A percentile compares a stretch with the other conserved stretches of the same genome.
Evolutionary conservation across 2,797 vertebrate species (phyloP).

Genomic region (Propithecus deckenii): DNA sequence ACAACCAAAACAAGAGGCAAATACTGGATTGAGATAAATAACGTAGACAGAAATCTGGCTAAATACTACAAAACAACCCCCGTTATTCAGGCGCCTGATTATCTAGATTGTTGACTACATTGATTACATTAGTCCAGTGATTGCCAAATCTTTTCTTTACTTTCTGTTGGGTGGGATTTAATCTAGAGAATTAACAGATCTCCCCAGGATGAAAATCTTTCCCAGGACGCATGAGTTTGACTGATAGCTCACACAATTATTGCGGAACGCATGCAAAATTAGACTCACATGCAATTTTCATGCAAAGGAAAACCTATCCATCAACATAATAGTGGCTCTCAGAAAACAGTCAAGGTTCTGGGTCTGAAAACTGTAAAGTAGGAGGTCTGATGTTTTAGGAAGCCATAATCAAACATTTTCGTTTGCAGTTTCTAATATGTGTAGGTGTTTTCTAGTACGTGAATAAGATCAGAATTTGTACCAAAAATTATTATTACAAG

Average conservation of each 20-base stretch:
- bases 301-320: slow-evolving; percentile 53
- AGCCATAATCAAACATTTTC: slow-evolving; percentile 29
- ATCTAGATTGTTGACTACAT: slow-evolving; percentile 41
- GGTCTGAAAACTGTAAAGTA: slow-evolving; percentile 26
- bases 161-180: slow-evolving; percentile 44
- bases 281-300: slow-evolving; percentile 36
- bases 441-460: slow-evolving; percentile 27
- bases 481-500: slow-evolving; percentile 42
- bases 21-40: slow-evolving; percentile 35
- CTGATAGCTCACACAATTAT: slow-evolving; percentile 56
- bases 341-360: slow-evolving; percentile 47
- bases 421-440: slow-evolving; percentile 9
- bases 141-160: slow-evolving; percentile 39
- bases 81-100: slow-evolving; percentile 8
- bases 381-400: slow-evolving; percentile 45
- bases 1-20: slow-evolving; percentile 25
- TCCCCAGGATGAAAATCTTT: slow-evolving; percentile 55
- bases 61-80: not conserved
- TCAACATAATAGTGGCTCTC: slow-evolving; percentile 29
- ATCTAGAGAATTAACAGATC: slow-evolving; percentile 47
- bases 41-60: slow-evolving; percentile 58
- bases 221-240: slow-evolving; percentile 30
- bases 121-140: slow-evolving; percentile 49
- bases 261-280: slow-evolving; percentile 61
- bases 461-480: slow-evolving; percentile 13